Conservation (phyloP, 2,888 invertebrate species). For the Apeira syringaria region DNA sequence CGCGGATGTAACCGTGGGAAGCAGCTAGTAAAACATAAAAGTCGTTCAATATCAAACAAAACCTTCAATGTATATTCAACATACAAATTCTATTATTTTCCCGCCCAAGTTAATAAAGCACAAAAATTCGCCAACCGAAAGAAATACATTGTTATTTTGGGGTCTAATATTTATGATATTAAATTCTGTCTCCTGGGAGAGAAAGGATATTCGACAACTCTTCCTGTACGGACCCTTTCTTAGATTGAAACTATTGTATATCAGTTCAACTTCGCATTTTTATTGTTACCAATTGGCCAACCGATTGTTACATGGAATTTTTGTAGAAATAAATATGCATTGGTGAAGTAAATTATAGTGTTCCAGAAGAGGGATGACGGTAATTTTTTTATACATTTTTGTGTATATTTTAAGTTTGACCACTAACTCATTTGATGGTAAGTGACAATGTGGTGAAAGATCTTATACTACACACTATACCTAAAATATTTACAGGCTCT, state of each 20-base stretch:
- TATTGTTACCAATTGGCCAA: constrained; percentile 26
- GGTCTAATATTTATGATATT: constrained; percentile 47
- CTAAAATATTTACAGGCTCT: no score
- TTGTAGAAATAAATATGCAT: no score
- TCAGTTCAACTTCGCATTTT: constrained; percentile 19
- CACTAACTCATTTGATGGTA: no score
- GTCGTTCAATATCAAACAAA: constrained; percentile 11
- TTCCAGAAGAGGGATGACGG: no score
- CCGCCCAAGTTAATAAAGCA: constrained; percentile 36
- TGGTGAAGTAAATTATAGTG: no score
- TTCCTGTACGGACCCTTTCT: constrained; percentile 26
- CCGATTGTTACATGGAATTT: no score
- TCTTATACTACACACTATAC: no score
- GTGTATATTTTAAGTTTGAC: no score
- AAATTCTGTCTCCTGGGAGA: constrained; percentile 43
- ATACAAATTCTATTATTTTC: constrained; percentile 28
- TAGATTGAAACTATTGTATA: constrained; percentile 24
- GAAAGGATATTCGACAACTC: constrained; percentile 33
- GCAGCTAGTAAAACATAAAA: no score
- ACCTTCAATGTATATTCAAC: constrained; percentile 27
- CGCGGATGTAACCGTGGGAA: no score
- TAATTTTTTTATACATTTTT: no score
- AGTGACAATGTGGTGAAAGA: no score
- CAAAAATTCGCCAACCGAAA: constrained; percentile 36
- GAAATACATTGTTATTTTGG: constrained; percentile 42